Base-by-base conservation (phyloP, 2,888 invertebrate genomes). In the Lepas anatifera region DNA sequence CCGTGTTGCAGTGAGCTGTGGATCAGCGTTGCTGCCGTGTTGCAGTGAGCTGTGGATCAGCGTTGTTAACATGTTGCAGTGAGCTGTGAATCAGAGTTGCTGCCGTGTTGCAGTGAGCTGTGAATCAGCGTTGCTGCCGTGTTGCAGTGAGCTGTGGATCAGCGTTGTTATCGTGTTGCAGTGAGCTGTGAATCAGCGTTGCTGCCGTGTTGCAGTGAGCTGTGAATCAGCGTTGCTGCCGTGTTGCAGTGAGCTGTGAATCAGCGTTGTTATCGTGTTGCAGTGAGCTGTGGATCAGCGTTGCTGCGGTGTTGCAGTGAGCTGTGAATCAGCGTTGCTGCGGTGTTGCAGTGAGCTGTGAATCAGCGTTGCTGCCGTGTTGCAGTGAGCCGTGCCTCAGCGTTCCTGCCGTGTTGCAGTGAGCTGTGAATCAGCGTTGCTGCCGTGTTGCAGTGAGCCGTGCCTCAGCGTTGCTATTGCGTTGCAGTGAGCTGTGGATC, bases 181-280 rank as follows among this genome's bases (percentile, higher is more conserved):
- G n/a, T n/a, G n/a, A n/a, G n/a, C n/a, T n/a, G n/a, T n/a, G n/a
- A n/a, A n/a, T n/a, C n/a, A n/a, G n/a, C n/a, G n/a, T n/a, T n/a
- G n/a, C n/a, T n/a, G n/a, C n/a, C n/a, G n/a, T 50, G 48, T 83
- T 75, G 70, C 78, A 76, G 83, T 79, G 87, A 88, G 80, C 79
- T 86, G 76, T 82, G 83, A n/a, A n/a, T n/a, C n/a, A n/a, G n/a
- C n/a, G n/a, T n/a, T n/a, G n/a, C n/a, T n/a, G n/a, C n/a, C n/a
- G 77, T 50, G 25, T 22, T 50, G 22, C 25, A 50, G 22, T 50
- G 48, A 22, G n/a, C 48, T 50, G 48, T 50, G 41, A 16, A 41
- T 4, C 41, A 10, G 41, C 41, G 41, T 16, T 41, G 41, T 10
- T 4, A 41, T 16, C 2, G 22, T 41, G 41, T 41, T 8, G n/a